These are phyloP conservation scores for Maccullochella peelii DNA, from an alignment of 2,113 vertebrate genomes.

Conservation along the genomic window DNA sequence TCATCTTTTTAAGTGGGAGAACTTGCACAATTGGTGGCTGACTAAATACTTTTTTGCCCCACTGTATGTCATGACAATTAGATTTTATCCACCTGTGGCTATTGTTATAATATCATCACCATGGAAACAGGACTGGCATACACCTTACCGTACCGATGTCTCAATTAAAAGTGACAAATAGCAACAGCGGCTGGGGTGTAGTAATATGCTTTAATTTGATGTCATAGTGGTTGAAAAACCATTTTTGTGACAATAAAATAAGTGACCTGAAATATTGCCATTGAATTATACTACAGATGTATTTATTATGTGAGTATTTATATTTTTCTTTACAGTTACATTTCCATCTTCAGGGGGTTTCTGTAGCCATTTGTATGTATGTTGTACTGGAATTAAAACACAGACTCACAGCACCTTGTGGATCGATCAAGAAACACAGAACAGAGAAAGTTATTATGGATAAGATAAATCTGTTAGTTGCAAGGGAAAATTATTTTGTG, in stretches of 20 bases:
- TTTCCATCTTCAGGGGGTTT: neutral
- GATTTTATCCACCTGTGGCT: neutral
- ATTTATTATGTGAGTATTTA: neutral
- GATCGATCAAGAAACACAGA: neutral
- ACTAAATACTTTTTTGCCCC: too few species aligned
- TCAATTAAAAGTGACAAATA: slow-evolving; percentile 29
- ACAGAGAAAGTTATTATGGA: neutral
- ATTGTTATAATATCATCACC: slow-evolving; percentile 11
- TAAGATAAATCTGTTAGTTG: slow-evolving; percentile 20
- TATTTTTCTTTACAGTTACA: neutral
- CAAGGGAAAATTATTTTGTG: neutral
- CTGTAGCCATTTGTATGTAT: neutral
- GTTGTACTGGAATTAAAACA: neutral
- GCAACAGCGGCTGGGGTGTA: neutral
- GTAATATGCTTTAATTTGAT: slow-evolving; percentile 7
- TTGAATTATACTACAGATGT: neutral
- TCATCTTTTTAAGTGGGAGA: too few species aligned
- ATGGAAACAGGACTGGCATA: slow-evolving; percentile 10
- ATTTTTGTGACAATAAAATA: neutral
- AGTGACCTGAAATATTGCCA: neutral
- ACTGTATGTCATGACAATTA: slow-evolving; percentile 9
- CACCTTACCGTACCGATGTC: neutral
- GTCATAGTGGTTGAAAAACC: neutral
- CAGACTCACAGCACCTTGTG: neutral
- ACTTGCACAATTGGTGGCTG: too few species aligned